Evolutionary conservation across 2,113 vertebrate genomes (phyloP), one percentile per base, ranked within the genome.

Genomic region (Danionella cerebrum): DNA sequence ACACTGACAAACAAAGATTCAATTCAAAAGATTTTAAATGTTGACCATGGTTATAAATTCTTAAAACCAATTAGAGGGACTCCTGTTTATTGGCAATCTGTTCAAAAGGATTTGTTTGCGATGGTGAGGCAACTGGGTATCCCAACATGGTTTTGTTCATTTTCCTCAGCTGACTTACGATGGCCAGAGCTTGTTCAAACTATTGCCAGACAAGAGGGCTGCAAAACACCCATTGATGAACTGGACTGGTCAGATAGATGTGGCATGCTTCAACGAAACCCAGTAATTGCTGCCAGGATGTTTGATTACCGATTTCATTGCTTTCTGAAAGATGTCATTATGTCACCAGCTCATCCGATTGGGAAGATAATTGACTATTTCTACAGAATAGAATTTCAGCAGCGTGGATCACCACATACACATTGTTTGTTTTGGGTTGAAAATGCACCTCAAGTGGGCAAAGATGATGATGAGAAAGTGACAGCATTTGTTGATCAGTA

Each of bases 291-390:
- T 33, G 59, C 58, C 14, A 21, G 39, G 25, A 65, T 70, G 48
- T 70, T 70, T 54, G 58, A 70, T 22, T 11, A 19, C 25, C 11
- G 68, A 5, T 60, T 48, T 2, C 42, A 60, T 14, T 36, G n/a
- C 7, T 60, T 67, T 22, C 21, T 67, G 16, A 72, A 52, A 52
- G 12, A 74, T 12, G 50, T 69, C 5, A 31, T 74, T 8, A 62
- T 69, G 57, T 69, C 65, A 39, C 33, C 47, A 44, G 45, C 36
- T 14, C n/a, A 69, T 24, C 66, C 66, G 2, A 69, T 69, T 21
- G 71, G 71, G n/a, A 21, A 73, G 27, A 67, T 67, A 13, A 22
- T 48, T 6, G 69, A 59, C 27, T 67, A 59, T 27, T 72, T 72
- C 22, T 67, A 72, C n/a, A 25, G 47, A 50, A 38, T 72, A 2